Evolutionary conservation across 2,888 invertebrate species (phyloP), one percentile per base, ranked within the genome.

Genomic region (Malacosoma neustria): DNA sequence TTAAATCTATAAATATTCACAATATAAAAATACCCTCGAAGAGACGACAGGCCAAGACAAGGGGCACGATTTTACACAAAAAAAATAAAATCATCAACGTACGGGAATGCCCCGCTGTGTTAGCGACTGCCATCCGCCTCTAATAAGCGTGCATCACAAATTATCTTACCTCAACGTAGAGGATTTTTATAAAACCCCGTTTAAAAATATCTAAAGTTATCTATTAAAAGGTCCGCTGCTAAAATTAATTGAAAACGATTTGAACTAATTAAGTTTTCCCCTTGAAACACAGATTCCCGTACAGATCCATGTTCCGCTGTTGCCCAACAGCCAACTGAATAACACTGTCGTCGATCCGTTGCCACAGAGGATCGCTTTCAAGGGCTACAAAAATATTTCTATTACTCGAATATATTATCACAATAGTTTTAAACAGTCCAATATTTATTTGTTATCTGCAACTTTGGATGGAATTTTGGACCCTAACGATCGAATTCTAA

Each of bases 1-100:
- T 68, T 71, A 69, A 64, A 66, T 59, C 72, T 75, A 77, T 64
- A 59, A 68, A 71, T 72, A 70, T 74, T 73, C 65, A 74, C 66
- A 69, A 70, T 69, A 71, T 64, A 70, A 70, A 70, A 70, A 72
- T 68, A 79, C 77, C 74, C 77, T 71, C 70, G 73, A 62, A 58
- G 59, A 74, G 85, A 85, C 82, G 82, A 82, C 85, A 82, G 85
- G 85, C 85, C 85, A 84, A 85, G 85, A 82, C 85, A 72, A 72
- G 72, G 77, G 81, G 72, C 68, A 74, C 66, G 82, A 84, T 82
- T 82, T 82, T 84, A 84, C 79, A 80, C 80, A 82, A 79, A 84
- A n/a, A n/a, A 85, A 76, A 77, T 81, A 81, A 84, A 84, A 84
- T 81, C 79, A 70, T 48, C 55, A 51, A 53, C 60, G 85, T 85